Evolutionary conservation across 2,888 invertebrate genomes (phyloP).

Genomic region (Mellilla xanthometata): DNA sequence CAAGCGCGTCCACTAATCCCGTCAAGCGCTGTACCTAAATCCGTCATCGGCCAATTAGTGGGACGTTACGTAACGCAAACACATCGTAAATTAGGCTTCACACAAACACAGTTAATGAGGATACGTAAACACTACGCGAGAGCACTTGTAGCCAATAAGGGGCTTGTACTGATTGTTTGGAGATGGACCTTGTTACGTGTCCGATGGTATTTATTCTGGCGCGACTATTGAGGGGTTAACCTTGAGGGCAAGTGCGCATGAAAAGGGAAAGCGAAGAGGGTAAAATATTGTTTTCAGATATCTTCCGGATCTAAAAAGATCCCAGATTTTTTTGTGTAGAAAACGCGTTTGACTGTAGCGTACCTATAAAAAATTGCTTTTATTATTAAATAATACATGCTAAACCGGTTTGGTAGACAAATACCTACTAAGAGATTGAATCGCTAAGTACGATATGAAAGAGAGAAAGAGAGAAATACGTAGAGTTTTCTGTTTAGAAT

Average conservation of each 20-base stretch:
- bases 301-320: too few relatives aligned
- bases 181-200: conserved; percentile 51
- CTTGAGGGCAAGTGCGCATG: conserved; percentile 4
- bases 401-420: too few relatives aligned
- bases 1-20: conserved; percentile 27
- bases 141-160: conserved; percentile 70
- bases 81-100: conserved; percentile 74
- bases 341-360: too few relatives aligned
- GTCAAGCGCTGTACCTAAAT: conserved; percentile 36
- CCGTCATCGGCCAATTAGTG: conserved; percentile 66
- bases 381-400: too few relatives aligned
- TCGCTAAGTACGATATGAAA: too few relatives aligned
- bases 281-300: too few relatives aligned
- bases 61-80: conserved; percentile 60
- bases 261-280: neutral
- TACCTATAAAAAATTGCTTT: too few relatives aligned
- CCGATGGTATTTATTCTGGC: conserved; percentile 53
- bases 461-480: too few relatives aligned
- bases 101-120: conserved; percentile 76
- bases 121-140: conserved; percentile 64
- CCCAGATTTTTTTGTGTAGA: too few relatives aligned
- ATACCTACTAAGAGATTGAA: too few relatives aligned
- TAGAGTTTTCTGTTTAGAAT: too few relatives aligned
- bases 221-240: conserved; percentile 18
- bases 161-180: conserved; percentile 67